Percentiles rank a stretch among this genome's conserved stretches.
Conservation (phyloP, 2,888 invertebrate genomes). For the Volucella zonaria region DNA sequence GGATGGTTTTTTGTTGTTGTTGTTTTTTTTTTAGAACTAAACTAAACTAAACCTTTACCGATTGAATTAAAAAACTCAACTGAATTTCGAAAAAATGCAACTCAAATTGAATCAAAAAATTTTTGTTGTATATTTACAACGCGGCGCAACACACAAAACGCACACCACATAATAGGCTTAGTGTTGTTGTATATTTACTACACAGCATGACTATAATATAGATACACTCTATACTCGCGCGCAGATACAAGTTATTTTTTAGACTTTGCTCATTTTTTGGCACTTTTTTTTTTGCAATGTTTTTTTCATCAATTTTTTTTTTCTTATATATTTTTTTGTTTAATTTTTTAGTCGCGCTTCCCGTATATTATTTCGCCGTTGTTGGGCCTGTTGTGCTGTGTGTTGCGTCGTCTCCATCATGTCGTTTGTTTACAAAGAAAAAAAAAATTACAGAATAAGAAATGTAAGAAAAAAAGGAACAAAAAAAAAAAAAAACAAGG, state of each 20-base stretch:
- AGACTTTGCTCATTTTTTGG: constrained; percentile 73
- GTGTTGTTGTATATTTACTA: constrained; percentile 72
- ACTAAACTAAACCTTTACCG: constrained; percentile 81
- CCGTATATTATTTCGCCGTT: constrained; percentile 61
- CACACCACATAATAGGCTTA: constrained; percentile 73
- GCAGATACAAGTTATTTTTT: constrained; percentile 73
- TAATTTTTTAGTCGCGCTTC: constrained; percentile 31
- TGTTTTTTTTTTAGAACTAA: constrained; percentile 77
- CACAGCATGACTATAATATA: constrained; percentile 59
- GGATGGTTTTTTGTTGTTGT: constrained; percentile 29
- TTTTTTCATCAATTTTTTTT: too few species aligned
- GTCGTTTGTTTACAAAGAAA: constrained; percentile 71
- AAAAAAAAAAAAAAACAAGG: constrained; percentile 35
- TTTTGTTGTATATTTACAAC: constrained; percentile 72
- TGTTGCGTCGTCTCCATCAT: constrained; percentile 54
- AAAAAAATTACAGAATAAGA: constrained; percentile 32
- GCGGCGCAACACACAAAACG: constrained; percentile 69
- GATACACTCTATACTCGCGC: constrained; percentile 68
- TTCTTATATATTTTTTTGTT: background rate
- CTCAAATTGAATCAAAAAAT: constrained; percentile 82
- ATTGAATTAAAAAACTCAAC: constrained; percentile 83
- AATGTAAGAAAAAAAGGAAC: constrained; percentile 47
- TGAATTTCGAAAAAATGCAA: constrained; percentile 82
- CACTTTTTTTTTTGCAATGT: constrained; percentile 55
- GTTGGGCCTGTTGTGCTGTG: constrained; percentile 37